A percentile compares a stretch with the other conserved stretches of the same genome.
Evolutionary conservation across 2,888 invertebrate genomes (phyloP).

Genomic region (Metellina segmentata): DNA sequence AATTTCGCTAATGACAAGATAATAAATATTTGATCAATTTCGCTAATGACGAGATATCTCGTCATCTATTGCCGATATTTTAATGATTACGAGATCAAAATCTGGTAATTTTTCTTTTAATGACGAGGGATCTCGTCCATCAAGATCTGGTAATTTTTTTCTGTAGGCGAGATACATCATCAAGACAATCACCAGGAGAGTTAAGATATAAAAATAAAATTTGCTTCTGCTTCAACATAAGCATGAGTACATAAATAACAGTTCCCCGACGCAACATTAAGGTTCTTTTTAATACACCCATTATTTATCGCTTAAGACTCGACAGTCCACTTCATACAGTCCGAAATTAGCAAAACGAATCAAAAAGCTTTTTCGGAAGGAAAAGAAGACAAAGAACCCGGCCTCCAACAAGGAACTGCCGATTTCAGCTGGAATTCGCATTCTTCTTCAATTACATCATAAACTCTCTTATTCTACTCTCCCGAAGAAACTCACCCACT

Average conservation of each 20-base stretch:
- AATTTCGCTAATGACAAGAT: too few relatives aligned
- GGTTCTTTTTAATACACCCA: neutral
- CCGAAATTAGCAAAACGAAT: neutral
- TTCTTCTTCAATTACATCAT: conserved; percentile 48
- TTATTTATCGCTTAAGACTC: neutral
- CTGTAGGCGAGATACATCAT: too few relatives aligned
- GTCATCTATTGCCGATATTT: too few relatives aligned
- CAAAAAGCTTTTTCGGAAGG: neutral
- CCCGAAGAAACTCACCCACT: conserved; percentile 19
- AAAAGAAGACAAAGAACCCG: neutral
- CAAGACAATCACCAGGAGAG: neutral
- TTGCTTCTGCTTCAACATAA: too few relatives aligned
- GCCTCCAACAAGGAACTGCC: conserved; percentile 19
- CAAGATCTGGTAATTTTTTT: too few relatives aligned
- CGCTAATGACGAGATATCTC: too few relatives aligned
- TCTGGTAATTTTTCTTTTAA: too few relatives aligned
- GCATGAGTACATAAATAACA: too few relatives aligned
- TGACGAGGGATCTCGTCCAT: too few relatives aligned
- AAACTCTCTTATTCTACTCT: conserved; percentile 8
- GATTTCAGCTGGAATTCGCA: conserved; percentile 14
- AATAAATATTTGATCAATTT: too few relatives aligned
- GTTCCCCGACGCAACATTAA: too few relatives aligned
- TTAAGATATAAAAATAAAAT: neutral
- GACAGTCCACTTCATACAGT: neutral
- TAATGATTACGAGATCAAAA: too few relatives aligned